Base-by-base conservation (phyloP, 2,888 invertebrate genomes). In the Lepidochitona cinerea region DNA sequence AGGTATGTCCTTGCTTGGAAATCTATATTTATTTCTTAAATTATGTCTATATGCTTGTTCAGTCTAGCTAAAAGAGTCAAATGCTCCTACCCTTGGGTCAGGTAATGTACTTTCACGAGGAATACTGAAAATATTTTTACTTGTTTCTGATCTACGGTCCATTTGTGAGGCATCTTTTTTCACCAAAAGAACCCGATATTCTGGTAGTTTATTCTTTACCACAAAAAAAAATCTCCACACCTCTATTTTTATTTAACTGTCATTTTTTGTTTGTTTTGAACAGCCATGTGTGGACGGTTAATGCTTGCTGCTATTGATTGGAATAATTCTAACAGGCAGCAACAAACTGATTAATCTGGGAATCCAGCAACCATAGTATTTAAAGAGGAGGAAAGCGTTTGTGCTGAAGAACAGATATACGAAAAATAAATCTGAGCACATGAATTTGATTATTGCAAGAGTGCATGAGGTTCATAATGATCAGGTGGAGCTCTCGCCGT, bases 301-400 rank as follows among this genome's bases (percentile, higher is more conserved):
- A 59, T 59, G 59, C 59, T 59, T 9, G 59, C 59, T 59, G 59
- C 59, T 26, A 59, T 59, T 18, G 59, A 59, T 9, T 59, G 59
- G 59, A 59, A 59, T 26, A 59, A 59, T 26, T 14, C 59, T 26
- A 29, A 26, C 29, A 18, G 9, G 29, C 9, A 59, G 23, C 23
- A 59, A 23, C 23, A 9, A 29, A 59, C 9, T 9, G 59, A 59
- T 23, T 9, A 59, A 23, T 26, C 59, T 26, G 59, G 59, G 9
- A 9, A 59, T 9, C 29, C 59, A 26, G 59, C 59, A 59, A 59
- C n/a, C 7, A 14, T 26, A 14, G 59, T 59, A 59, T 23, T 59
- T 26, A 29, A 59, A 59, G 59, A 9, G 59, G 29, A 59, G 59
- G 59, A 59, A 59, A 59, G 9, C 26, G 23, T 59, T 59, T 59